A percentile compares a stretch with the other conserved stretches of the same genome.
phyloP scores from a whole-genome alignment of 2,888 invertebrate species.

The Monoplex corrugatus region DNA sequence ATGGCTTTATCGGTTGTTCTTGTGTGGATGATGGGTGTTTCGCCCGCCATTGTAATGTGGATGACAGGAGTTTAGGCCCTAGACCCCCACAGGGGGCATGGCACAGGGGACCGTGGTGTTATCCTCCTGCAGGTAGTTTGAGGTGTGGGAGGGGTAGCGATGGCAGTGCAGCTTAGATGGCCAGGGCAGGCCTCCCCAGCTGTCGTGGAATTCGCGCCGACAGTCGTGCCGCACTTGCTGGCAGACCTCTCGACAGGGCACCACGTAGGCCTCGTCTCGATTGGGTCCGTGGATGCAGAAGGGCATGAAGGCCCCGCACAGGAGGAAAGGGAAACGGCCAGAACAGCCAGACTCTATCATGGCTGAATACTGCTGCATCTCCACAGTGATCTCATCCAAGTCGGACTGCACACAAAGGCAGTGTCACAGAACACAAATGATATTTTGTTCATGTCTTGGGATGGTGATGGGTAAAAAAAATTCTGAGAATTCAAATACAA shows the following conservation, averaged over 20 bases:
- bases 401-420: conserved; percentile 44
- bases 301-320: conserved; percentile 72
- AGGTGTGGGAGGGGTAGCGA: conserved; percentile 63
- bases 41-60: too few species aligned
- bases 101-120: conserved; percentile 59
- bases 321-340: conserved; percentile 64
- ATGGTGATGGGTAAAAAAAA: too few species aligned
- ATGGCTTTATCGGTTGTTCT: too few species aligned
- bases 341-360: conserved; percentile 66
- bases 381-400: conserved; percentile 60
- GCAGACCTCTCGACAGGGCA: conserved; percentile 73
- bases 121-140: conserved; percentile 44
- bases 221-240: conserved; percentile 66
- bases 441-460: neutral
- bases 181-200: conserved; percentile 71
- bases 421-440: too few species aligned
- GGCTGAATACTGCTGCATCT: conserved; percentile 66
- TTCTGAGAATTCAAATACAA: too few species aligned
- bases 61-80: too few species aligned
- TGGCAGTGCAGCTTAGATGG: conserved; percentile 76
- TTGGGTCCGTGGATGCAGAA: conserved; percentile 62
- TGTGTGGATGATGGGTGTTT: too few species aligned
- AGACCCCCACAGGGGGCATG: conserved; percentile 58
- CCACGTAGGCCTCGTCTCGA: conserved; percentile 60
- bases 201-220: conserved; percentile 55